Evolutionary conservation across 2,113 vertebrate genomes (phyloP).

Genomic region (Psephotus haematonotus): DNA sequence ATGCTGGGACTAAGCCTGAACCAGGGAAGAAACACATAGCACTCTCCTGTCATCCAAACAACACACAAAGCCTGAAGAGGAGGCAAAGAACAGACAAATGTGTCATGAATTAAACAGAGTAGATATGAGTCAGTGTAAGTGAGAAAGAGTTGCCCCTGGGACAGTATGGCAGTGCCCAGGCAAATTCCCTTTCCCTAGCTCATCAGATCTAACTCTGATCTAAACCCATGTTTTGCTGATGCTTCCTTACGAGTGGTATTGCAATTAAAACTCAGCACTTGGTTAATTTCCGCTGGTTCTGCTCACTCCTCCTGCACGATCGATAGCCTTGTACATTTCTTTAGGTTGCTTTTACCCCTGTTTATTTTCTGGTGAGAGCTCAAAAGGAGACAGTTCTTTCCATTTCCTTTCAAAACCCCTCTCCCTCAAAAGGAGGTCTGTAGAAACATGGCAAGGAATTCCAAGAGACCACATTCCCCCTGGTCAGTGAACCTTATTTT

Average conservation of each 20-base stretch:
- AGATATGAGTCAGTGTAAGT: not conserved
- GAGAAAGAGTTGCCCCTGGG: not conserved
- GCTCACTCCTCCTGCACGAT: not conserved
- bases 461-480: not conserved
- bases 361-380: conserved; percentile 4
- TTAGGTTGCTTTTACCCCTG: not conserved
- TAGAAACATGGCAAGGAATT: not conserved
- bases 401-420: not conserved
- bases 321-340: not conserved
- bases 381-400: not conserved
- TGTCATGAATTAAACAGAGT: not conserved
- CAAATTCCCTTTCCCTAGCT: not conserved
- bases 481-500: not conserved
- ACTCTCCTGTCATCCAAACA: not conserved
- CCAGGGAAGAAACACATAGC: not conserved
- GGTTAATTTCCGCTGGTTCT: not conserved
- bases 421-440: not conserved
- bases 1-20: not conserved
- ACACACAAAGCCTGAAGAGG: not conserved
- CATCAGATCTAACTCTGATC: not conserved
- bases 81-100: not conserved
- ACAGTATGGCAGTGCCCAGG: not conserved
- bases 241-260: not conserved
- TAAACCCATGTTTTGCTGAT: not conserved
- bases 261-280: not conserved